Base-by-base conservation (phyloP, 1,140 invertebrate genomes). In the Andricus grossulariae region DNA sequence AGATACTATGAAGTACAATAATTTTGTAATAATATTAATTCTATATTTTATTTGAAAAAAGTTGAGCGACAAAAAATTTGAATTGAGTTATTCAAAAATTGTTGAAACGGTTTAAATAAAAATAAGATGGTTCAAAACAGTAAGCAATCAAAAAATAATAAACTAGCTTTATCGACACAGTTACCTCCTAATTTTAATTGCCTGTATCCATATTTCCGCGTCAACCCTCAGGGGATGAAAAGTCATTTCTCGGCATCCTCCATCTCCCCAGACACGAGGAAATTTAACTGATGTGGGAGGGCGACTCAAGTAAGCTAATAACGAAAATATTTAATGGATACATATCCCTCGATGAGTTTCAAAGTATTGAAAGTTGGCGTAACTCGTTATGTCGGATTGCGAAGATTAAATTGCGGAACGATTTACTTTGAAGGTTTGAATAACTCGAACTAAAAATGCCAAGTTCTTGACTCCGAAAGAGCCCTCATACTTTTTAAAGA, bases 181-280 rank as follows among this genome's bases (percentile, higher is more conserved):
- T 57, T 57, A 10, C 72, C 74, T 54, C 84, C 80, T 85, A 85
- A 85, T 85, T 85, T 85, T 85, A 85, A 85, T 85, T 85, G 84
- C 84, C 83, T 85, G 85, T 85, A 85, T 85, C 83, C 83, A 85
- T 85, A 84, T 85, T 85, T 85, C 84, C 83, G 81, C 80, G 60
- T 83, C 79, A 66, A 72, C 80, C 84, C 84, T 57, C 74, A 51
- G 78, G 85, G 84, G 72, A 84, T 55, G 83, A 84, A 86, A 85
- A 86, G 81, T 84, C 80, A 85, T 86, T 86, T 85, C 83, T 83
- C 81, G 80, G 75, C 78, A 79, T 79, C 78, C 78, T 78, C 77
- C 71, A 71, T 81, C 77, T 74, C 45, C 72, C 76, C 21, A 79
- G 72, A 77, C 77, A 76, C 52, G 82, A 74, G 72, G 75, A 83